Percentiles rank a stretch among this genome's conserved stretches.
phyloP scores from a whole-genome alignment of 1,140 invertebrate genomes.

The Arion vulgaris region DNA sequence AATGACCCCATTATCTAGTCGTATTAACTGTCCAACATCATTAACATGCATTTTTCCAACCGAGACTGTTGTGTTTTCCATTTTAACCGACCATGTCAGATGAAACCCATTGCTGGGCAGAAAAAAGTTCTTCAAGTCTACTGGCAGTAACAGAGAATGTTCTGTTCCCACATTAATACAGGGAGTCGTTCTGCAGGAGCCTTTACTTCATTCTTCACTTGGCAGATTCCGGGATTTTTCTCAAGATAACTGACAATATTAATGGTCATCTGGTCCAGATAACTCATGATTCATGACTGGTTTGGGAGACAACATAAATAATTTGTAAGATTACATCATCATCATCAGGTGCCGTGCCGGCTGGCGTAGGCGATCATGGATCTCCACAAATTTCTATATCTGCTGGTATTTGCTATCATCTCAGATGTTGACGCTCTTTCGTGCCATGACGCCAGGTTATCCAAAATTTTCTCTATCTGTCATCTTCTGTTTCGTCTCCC shows the following conservation, averaged over 20 bases:
- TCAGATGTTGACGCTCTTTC: too few relatives aligned
- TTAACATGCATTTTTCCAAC: constrained; percentile 74
- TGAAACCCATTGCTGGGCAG: constrained; percentile 89
- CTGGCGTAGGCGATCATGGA: too few relatives aligned
- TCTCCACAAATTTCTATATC: too few relatives aligned
- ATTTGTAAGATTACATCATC: too few relatives aligned
- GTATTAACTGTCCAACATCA: constrained; percentile 68
- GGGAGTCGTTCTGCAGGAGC: constrained; percentile 55
- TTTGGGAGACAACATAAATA: too few relatives aligned
- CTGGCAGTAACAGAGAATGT: constrained; percentile 64
- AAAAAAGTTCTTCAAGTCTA: constrained; percentile 89
- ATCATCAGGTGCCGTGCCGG: too few relatives aligned
- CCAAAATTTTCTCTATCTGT: too few relatives aligned
- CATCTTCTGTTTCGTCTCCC: too few relatives aligned
- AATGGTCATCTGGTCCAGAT: constrained; percentile 24
- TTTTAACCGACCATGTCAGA: constrained; percentile 89
- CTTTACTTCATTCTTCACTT: constrained; percentile 58
- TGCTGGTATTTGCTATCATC: too few relatives aligned
- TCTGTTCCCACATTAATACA: constrained; percentile 65
- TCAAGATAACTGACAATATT: constrained; percentile 38
- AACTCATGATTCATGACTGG: not conserved
- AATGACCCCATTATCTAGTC: constrained; percentile 49
- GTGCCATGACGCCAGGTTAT: too few relatives aligned
- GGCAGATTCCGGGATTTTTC: constrained; percentile 60
- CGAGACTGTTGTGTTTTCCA: constrained; percentile 77